A percentile compares a stretch with the other conserved stretches of the same genome.
These are phyloP conservation scores for Puntigrus tetrazona DNA, from an alignment of 2,113 vertebrate genomes.

Conservation along the genomic window DNA sequence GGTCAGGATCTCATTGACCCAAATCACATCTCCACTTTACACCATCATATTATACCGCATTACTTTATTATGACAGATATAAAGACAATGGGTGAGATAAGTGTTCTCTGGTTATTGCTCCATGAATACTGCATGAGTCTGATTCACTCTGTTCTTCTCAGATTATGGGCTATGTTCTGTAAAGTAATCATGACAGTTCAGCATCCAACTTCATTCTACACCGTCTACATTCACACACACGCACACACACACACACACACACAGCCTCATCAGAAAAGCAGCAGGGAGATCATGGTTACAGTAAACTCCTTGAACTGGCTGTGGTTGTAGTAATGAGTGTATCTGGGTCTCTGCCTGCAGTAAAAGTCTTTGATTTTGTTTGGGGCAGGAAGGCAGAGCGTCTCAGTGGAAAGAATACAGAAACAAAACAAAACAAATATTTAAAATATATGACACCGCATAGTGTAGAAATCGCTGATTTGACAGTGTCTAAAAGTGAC, in stretches of 20 bases:
- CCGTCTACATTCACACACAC: neutral
- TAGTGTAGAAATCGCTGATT: neutral
- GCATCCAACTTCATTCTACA: neutral
- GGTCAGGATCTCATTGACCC: conserved; percentile 3
- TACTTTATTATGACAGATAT: neutral
- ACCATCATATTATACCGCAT: neutral
- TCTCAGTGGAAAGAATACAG: neutral
- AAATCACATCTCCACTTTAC: neutral
- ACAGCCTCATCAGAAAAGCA: neutral
- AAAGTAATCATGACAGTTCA: conserved; percentile 1
- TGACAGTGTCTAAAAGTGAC: neutral
- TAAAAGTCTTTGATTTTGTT: neutral
- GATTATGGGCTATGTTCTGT: conserved; percentile 10
- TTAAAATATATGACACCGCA: neutral
- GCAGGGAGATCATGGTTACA: neutral
- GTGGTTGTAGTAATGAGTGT: neutral
- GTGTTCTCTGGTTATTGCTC: neutral
- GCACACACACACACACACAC: neutral
- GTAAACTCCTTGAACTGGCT: neutral
- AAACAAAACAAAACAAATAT: neutral
- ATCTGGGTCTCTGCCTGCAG: neutral
- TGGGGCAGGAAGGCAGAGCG: neutral
- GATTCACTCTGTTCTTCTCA: neutral
- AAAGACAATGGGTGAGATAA: neutral
- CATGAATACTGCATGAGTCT: conserved; percentile 11